These are phyloP conservation scores for Allacma fusca DNA, from an alignment of 2,888 invertebrate species.

Conservation along the genomic window DNA sequence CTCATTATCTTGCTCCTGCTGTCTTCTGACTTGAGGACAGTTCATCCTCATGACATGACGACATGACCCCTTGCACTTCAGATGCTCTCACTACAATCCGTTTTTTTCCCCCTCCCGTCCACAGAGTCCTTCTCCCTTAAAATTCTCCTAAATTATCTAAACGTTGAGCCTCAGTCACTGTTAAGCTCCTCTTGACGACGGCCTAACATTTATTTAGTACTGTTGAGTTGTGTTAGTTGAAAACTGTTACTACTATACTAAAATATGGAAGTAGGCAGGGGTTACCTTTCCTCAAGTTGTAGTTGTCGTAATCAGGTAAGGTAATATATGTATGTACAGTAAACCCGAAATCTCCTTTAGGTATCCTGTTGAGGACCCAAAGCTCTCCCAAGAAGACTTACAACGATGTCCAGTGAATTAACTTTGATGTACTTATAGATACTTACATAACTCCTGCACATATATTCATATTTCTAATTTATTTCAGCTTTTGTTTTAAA, in stretches of 20 bases:
- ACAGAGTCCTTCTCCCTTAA: conserved; percentile 13
- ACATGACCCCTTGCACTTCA: conserved; percentile 45
- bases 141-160: conserved; percentile 36
- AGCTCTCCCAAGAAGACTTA: no score
- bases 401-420: no score
- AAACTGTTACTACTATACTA: no score
- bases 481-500: conserved; percentile 31
- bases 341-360: no score
- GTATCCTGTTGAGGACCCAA: no score
- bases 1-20: conserved; percentile 55
- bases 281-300: no score
- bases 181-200: background rate
- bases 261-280: no score
- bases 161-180: background rate
- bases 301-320: no score
- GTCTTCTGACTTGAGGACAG: conserved; percentile 48
- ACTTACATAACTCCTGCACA: background rate
- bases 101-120: background rate
- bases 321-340: no score
- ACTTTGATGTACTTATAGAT: no score
- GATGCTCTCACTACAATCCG: conserved; percentile 31
- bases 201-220: background rate
- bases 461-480: conserved; percentile 33
- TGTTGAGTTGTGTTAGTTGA: no score
- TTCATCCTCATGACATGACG: conserved; percentile 49